Evolutionary conservation across 2,797 vertebrate genomes (phyloP).

Genomic region (Oreortyx pictus): DNA sequence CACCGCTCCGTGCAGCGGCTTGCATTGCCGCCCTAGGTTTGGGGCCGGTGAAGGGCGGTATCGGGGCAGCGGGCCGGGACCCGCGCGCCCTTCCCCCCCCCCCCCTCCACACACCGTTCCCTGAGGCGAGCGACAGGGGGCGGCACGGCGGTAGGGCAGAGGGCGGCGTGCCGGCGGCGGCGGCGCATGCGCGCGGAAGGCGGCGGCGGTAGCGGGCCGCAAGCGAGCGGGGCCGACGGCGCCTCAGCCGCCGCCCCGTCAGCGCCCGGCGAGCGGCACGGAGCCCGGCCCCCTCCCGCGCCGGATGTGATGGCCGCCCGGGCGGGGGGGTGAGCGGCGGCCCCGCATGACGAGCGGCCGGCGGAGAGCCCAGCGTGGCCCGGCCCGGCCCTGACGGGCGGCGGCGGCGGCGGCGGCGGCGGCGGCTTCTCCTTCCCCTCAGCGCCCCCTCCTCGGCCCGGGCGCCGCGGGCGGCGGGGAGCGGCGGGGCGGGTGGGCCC

Average conservation of each 20-base stretch:
- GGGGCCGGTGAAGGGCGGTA: not conserved
- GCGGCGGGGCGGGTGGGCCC: slow-evolving; percentile 73
- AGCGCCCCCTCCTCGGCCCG: not conserved
- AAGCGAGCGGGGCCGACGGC: not conserved
- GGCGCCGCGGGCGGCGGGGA: slow-evolving; percentile 54
- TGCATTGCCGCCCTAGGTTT: too few species aligned
- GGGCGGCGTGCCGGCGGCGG: not conserved
- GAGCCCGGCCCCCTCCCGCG: not conserved
- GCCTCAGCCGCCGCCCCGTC: not conserved
- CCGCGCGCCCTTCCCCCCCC: too few species aligned
- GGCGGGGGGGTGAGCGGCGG: slow-evolving; percentile 14
- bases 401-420: not conserved
- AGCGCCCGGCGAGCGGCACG: not conserved
- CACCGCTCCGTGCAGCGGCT: too few species aligned
- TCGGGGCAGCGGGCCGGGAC: too few species aligned
- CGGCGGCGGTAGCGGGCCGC: not conserved
- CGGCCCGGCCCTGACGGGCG: not conserved
- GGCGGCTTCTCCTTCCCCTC: not conserved
- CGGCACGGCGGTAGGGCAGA: not conserved
- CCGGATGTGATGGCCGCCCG: slow-evolving; percentile 32
- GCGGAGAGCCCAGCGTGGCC: not conserved
- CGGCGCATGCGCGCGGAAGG: slow-evolving; percentile 23
- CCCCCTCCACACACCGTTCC: too few species aligned
- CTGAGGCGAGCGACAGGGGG: not conserved
- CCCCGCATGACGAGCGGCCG: not conserved